phyloP scores from a whole-genome alignment of 1,140 invertebrate genomes.

The Anastrepha ludens region DNA sequence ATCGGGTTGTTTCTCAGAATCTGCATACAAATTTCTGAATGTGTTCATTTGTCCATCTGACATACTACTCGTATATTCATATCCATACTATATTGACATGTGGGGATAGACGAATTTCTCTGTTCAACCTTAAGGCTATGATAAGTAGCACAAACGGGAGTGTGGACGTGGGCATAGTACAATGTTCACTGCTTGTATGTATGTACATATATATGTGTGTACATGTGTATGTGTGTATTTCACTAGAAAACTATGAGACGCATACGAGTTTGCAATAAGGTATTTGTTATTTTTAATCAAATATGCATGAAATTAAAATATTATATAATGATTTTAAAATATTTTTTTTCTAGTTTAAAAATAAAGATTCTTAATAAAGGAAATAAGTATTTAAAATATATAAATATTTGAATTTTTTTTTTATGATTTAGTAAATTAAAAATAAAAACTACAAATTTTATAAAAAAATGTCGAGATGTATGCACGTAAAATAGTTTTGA shows the following conservation, averaged over 20 bases:
- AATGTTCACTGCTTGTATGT: neutral
- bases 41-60: neutral
- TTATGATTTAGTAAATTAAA: no score
- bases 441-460: no score
- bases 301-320: constrained; percentile 7
- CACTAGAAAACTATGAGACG: neutral
- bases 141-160: neutral
- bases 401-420: no score
- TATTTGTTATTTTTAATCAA: constrained; percentile 30
- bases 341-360: no score
- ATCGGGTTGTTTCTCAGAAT: neutral
- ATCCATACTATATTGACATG: neutral
- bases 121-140: neutral
- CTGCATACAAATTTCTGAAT: neutral
- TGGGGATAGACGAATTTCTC: neutral
- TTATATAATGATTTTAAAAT: no score
- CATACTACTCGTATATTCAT: neutral
- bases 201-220: neutral
- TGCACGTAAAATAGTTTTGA: no score
- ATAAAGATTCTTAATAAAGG: no score
- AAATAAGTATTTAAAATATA: no score
- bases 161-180: neutral
- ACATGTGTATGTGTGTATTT: neutral
- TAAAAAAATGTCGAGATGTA: no score
- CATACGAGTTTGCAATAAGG: constrained; percentile 19